Evolutionary conservation across 2,113 vertebrate species (phyloP).

Genomic region (Piprites chloris): DNA sequence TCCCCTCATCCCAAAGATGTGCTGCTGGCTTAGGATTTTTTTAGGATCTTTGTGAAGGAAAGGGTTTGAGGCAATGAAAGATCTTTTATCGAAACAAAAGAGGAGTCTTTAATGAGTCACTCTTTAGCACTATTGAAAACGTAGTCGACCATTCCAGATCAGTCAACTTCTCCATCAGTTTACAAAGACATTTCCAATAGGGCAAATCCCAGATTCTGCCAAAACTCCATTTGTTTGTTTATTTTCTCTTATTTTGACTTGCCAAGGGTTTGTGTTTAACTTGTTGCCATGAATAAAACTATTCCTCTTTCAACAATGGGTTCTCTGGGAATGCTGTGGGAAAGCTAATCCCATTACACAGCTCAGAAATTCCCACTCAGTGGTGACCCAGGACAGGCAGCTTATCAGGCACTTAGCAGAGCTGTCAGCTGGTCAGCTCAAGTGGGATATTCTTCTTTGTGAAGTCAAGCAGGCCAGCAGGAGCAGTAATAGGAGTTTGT

Average conservation of each 20-base stretch:
- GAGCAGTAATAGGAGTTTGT: not conserved
- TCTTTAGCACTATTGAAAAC: not conserved
- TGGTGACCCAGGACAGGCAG: constrained; percentile 3
- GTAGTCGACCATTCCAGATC: not conserved
- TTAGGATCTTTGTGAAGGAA: not conserved
- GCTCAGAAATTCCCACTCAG: constrained; percentile 35
- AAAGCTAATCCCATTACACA: constrained; percentile 60
- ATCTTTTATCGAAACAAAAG: constrained; percentile 17
- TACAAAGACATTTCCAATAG: constrained; percentile 29
- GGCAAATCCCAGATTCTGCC: constrained; percentile 22
- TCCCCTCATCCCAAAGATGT: not conserved
- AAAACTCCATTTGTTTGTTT: constrained; percentile 46
- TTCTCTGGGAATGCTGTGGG: constrained; percentile 33
- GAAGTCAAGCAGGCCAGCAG: not conserved
- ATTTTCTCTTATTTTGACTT: constrained; percentile 47
- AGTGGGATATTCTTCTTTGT: not conserved
- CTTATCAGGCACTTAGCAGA: constrained; percentile 30
- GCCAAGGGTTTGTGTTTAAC: constrained; percentile 45
- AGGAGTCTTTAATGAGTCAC: not conserved
- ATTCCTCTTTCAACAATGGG: constrained; percentile 26
- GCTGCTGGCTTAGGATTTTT: not conserved
- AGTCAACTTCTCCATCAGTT: constrained; percentile 12
- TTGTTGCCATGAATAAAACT: constrained; percentile 51
- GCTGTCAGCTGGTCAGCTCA: constrained; percentile 45
- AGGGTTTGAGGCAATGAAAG: not conserved